Percentiles rank a stretch among this genome's conserved stretches.
Conservation (phyloP, 2,797 vertebrate species). For the Lepilemur septentrionalis region DNA sequence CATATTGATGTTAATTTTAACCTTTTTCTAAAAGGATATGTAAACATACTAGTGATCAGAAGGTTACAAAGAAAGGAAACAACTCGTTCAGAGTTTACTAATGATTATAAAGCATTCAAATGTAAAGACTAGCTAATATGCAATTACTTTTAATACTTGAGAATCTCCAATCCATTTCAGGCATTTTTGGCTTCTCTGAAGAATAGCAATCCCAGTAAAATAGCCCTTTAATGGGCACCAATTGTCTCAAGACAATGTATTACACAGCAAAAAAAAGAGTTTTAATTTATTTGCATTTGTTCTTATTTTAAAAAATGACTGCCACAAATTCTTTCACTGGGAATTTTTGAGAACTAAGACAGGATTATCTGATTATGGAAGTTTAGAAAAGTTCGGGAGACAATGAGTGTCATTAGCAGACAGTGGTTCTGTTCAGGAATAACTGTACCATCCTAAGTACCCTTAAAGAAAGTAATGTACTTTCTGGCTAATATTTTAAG, state of each 20-base stretch:
- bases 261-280: neutral
- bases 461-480: neutral
- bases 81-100: conserved; percentile 45
- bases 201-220: neutral
- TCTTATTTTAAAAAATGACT: neutral
- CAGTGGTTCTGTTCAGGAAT: neutral
- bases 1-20: conserved; percentile 55
- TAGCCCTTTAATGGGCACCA: neutral
- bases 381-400: neutral
- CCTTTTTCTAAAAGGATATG: conserved; percentile 45
- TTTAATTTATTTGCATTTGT: neutral
- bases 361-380: neutral
- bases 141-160: conserved; percentile 37
- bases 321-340: neutral
- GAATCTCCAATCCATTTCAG: neutral
- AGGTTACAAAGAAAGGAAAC: conserved; percentile 28
- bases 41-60: conserved; percentile 51
- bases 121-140: conserved; percentile 1
- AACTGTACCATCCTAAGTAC: neutral
- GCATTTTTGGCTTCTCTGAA: neutral
- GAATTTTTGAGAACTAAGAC: conserved; percentile 1
- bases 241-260: conserved; percentile 7
- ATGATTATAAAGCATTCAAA: conserved; percentile 14
- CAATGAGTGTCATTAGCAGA: neutral
- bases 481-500: neutral